Conservation (phyloP, 2,113 vertebrate species). For the Epinephelus moara region DNA sequence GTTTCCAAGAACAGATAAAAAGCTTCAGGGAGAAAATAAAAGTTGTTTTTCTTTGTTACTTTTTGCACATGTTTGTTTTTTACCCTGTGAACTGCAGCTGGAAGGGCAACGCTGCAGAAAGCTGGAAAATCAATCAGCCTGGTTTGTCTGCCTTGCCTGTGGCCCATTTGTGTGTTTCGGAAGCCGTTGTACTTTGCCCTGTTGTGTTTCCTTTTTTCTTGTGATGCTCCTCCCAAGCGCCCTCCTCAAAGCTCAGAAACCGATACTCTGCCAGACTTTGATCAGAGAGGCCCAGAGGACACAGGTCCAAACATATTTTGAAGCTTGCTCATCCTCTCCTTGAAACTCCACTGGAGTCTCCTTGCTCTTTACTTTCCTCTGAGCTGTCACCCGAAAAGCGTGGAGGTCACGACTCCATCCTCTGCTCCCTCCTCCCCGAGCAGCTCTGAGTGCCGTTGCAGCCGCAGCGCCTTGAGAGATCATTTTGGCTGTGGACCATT, state of each 20-base stretch:
- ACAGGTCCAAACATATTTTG: background rate
- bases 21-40: background rate
- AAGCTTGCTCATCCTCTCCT: slow-evolving; percentile 35
- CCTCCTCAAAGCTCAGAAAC: slow-evolving; percentile 2
- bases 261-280: slow-evolving; percentile 21
- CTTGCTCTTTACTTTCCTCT: slow-evolving; percentile 12
- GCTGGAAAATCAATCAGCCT: background rate
- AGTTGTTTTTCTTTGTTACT: background rate
- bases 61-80: background rate
- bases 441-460: slow-evolving; percentile 11
- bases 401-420: slow-evolving; percentile 18
- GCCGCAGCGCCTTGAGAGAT: slow-evolving; percentile 36
- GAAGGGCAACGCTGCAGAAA: background rate
- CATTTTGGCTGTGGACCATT: slow-evolving; percentile 27
- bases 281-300: slow-evolving; percentile 49
- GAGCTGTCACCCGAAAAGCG: slow-evolving; percentile 31
- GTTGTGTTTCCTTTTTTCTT: background rate
- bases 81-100: background rate
- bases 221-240: background rate
- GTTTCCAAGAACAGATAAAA: background rate
- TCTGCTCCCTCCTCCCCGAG: background rate
- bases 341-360: slow-evolving; percentile 34
- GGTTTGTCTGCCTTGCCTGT: background rate
- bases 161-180: background rate
- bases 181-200: background rate